These are phyloP conservation scores for Mesorhabditis belari DNA, from an alignment of 2,888 invertebrate species.

Conservation along the genomic window DNA sequence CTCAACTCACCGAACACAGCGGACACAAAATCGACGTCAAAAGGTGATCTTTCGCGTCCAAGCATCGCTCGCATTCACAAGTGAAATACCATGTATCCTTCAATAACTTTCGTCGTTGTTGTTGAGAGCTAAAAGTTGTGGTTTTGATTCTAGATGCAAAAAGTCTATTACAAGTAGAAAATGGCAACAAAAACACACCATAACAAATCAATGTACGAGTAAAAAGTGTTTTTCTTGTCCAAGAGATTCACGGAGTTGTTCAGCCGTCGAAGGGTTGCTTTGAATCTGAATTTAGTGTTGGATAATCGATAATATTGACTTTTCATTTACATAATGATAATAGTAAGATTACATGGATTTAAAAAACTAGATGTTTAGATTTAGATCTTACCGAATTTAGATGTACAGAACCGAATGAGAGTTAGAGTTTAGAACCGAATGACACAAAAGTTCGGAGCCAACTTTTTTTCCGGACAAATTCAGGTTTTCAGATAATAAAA, in stretches of 20 bases:
- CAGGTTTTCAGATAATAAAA: no score
- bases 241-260: slow-evolving; percentile 36
- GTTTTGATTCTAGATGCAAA: no score
- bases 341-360: no score
- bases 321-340: no score
- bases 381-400: no score
- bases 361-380: no score
- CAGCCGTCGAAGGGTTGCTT: slow-evolving; percentile 42
- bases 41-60: slow-evolving; percentile 42
- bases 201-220: slow-evolving; percentile 51
- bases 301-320: no score
- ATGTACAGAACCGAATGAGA: no score
- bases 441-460: no score
- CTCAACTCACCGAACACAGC: slow-evolving; percentile 22
- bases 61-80: slow-evolving; percentile 50
- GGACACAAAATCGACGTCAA: slow-evolving; percentile 46
- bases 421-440: no score
- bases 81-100: slow-evolving; percentile 51
- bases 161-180: neutral
- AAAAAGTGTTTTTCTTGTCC: slow-evolving; percentile 43
- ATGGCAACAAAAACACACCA: slow-evolving; percentile 15
- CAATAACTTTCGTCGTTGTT: slow-evolving; percentile 40
- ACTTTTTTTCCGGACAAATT: no score
- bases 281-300: slow-evolving; percentile 21
- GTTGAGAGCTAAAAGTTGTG: slow-evolving; percentile 21